Evolutionary conservation across 1,140 invertebrate species (phyloP).

Genomic region (Diorhabda elongata): DNA sequence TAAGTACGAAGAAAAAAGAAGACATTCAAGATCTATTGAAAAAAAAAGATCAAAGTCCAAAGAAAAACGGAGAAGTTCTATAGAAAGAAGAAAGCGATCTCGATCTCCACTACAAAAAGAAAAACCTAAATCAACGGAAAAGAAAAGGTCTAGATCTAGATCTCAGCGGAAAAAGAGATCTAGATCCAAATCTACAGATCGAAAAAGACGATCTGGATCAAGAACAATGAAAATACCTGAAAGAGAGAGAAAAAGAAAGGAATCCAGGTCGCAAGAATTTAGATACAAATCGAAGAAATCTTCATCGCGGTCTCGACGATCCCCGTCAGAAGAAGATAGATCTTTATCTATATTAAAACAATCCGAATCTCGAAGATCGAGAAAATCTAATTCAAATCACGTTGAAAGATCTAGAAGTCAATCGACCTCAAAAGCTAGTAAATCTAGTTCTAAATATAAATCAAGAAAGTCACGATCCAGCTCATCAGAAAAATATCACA

Average conservation of each 20-base stretch:
- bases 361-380: background rate
- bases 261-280: slow-evolving; percentile 21
- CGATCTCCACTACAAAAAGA: slow-evolving; percentile 8
- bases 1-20: slow-evolving; percentile 15
- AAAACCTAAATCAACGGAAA: background rate
- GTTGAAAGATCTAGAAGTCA: background rate
- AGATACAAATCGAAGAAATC: slow-evolving; percentile 18
- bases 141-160: slow-evolving; percentile 6
- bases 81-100: slow-evolving; percentile 16
- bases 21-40: background rate
- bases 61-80: slow-evolving; percentile 15
- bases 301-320: background rate
- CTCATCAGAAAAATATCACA: slow-evolving; percentile 5
- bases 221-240: slow-evolving; percentile 23
- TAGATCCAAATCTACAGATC: slow-evolving; percentile 12
- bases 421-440: slow-evolving; percentile 11
- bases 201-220: slow-evolving; percentile 20
- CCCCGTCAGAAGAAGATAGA: background rate
- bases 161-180: slow-evolving; percentile 15
- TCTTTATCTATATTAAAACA: background rate
- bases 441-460: slow-evolving; percentile 10
- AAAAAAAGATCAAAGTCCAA: slow-evolving; percentile 18
- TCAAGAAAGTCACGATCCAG: slow-evolving; percentile 15
- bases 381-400: background rate
- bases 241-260: slow-evolving; percentile 19